Base-by-base conservation (phyloP, 2,797 vertebrate genomes). In the Leuciscus waleckii region DNA sequence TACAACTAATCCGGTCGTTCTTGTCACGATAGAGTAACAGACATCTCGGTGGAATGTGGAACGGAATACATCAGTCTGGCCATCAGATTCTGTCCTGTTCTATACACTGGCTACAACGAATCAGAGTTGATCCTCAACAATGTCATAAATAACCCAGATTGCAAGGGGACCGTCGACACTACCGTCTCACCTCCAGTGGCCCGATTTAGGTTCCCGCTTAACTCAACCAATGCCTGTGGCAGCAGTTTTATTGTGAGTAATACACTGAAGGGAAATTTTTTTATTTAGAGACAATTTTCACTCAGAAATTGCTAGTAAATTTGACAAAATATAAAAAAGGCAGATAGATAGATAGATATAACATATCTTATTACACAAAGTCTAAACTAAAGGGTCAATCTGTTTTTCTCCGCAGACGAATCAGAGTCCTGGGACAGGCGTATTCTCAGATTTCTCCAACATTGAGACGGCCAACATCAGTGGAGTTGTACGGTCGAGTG, bases 11-110 rank as follows among this genome's bases (percentile, higher is more conserved):
- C 35, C 32, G 4, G 10, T 37, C 14, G 35, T 37, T 75, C 10
- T 79, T 70, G 3, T 49, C 81, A 9, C 19, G 17, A 65, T 63
- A 88, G 89, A 86, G 21, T 74, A 91, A 91, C 51, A 51, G 95
- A 95, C 82, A 96, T 96, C 3, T 6, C 87, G 7, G 95, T 95
- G 85, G 1, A 63, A 2, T 96, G 96, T 61, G 95, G 95, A 17
- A 94, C 95, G 16, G 88, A 92, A 29, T 88, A 91, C 80, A 94
- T 96, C 39, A 63, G 56, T 3, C 86, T 95, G 82, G 86, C 90
- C 1, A 92, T 95, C 87, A 91, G 89, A 43, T 67, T 93, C 73
- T 95, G 95, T 75, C 95, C 95, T 26, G 92, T 92, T 1, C 46
- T 93, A 46, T 94, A 91, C 89, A 90, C 91, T 0, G 94, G 94